Evolutionary conservation across 2,888 invertebrate species (phyloP), one percentile per base, ranked within the genome.

Genomic region (Villa cingulata): DNA sequence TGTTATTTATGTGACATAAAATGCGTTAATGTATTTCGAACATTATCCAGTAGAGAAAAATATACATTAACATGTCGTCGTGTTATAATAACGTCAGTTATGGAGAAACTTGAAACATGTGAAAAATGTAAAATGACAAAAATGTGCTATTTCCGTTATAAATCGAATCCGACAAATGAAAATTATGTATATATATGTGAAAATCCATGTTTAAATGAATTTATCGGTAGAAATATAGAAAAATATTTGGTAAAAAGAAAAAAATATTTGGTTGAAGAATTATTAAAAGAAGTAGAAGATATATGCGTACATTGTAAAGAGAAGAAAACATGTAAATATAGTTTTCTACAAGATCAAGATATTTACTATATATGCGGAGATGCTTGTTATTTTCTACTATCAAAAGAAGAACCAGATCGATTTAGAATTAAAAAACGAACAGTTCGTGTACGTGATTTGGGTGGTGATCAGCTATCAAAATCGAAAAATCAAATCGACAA

Each of bases 161-260:
- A 64, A 41, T n/a, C n/a, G n/a, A 51, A 65, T 55, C 29, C 72
- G 62, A 61, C 73, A 64, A 72, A 70, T 37, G 72, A 69, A 47
- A 70, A 72, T 48, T 72, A 68, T 1, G 68, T 72, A 49, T 77
- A 74, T 56, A 67, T 78, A 46, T 79, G 79, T 43, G 61, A 73
- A 29, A 62, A 63, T 37, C 39, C 51, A 5, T 78, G 78, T 51
- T 67, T 76, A 16, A 66, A 74, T 54, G 70, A 72, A 37, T 70
- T 76, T 65, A 70, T 76, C 63, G 72, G 68, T 0, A 72, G 70
- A 23, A 73, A 77, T 55, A 66, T 66, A 29, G 74, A 76, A 0
- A 76, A 76, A 58, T 78, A 74, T 56, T 65, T 70, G 16, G 70
- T 74, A 50, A 73, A 74, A 52, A 68, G 76, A 49, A 69, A 74